Evolutionary conservation across 2,113 vertebrate species (phyloP), one percentile per base, ranked within the genome.

Genomic region (Ochotona princeps): DNA sequence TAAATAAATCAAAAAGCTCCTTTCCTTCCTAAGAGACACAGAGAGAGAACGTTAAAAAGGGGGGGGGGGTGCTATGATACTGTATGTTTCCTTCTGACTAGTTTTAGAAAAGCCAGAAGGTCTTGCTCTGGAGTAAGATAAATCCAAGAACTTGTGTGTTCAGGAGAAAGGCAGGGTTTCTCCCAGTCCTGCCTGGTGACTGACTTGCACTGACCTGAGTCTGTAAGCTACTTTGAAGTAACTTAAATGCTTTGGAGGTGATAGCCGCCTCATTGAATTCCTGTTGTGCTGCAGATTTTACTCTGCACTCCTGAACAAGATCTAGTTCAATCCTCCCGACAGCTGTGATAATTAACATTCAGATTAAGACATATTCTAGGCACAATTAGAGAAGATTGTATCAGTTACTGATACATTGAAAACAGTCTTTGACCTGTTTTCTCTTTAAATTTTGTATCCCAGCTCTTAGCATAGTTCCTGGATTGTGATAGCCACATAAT

Each of bases 91-190:
- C 54, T 73, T 79, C 51, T 85, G 72, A 67, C 7, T 15, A 49
- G 9, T 92, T 81, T 93, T 92, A 87, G 54, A 26, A 73, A 65
- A 81, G 25, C 67, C 13, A 83, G 63, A 12, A 72, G 35, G 10
- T 76, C 76, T 89, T 91, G 9, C 89, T 86, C 26, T 75, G 13
- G 47, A 89, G 75, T 80, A 91, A 93, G 69, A 69, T 83, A 79
- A 83, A 3, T 75, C 26, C 7, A 47, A 63, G n/a, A 54, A 81
- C 67, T 83, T 93, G n/a, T 79, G 15, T 93, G 89, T 90, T 70
- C 30, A 96, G 51, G n/a, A 79, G 57, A 11, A 83, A 70, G 70
- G 65, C 47, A 86, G 30, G 9, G 13, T 9, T 51, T 81, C 26
- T 67, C 47, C 63, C 69, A 72, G 72, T 66, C 13, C 7, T 67